phyloP scores from a whole-genome alignment of 2,797 vertebrate species.

The Danio aesculapii region DNA sequence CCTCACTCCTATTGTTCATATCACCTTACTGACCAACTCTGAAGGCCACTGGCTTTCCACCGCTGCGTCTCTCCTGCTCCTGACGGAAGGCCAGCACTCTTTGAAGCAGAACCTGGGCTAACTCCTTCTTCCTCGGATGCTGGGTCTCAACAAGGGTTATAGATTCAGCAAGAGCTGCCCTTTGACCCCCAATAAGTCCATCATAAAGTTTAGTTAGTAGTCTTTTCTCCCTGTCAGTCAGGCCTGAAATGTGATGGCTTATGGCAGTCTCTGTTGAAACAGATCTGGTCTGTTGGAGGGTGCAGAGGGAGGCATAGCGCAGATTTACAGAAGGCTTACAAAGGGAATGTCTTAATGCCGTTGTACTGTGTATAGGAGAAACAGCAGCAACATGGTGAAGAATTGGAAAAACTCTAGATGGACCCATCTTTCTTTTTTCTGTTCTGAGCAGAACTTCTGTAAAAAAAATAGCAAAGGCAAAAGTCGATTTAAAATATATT shows the following conservation, averaged over 20 bases:
- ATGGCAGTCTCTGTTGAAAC: constrained; percentile 70
- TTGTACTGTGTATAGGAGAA: neutral
- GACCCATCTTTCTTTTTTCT: constrained; percentile 63
- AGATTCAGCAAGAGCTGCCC: constrained; percentile 91
- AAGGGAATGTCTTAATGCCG: constrained; percentile 27
- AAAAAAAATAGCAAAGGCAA: neutral
- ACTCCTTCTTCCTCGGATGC: constrained; percentile 89
- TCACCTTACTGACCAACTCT: constrained; percentile 92
- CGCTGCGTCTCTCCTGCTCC: constrained; percentile 85
- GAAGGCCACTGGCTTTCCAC: constrained; percentile 90
- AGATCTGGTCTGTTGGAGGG: constrained; percentile 57
- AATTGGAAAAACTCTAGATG: constrained; percentile 47
- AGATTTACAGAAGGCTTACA: neutral
- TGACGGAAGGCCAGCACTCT: constrained; percentile 86
- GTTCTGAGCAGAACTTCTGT: neutral
- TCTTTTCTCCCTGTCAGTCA: constrained; percentile 85
- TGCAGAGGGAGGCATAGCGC: neutral
- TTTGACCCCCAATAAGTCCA: constrained; percentile 86
- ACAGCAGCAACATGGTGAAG: constrained; percentile 57
- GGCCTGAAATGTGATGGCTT: constrained; percentile 69
- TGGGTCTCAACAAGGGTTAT: constrained; percentile 95
- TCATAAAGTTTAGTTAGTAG: constrained; percentile 83
- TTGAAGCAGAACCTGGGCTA: constrained; percentile 94
- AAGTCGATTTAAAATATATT: neutral
- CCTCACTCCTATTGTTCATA: constrained; percentile 11